phyloP scores from a whole-genome alignment of 1,140 invertebrate genomes.

The Pogonus chalceus region DNA sequence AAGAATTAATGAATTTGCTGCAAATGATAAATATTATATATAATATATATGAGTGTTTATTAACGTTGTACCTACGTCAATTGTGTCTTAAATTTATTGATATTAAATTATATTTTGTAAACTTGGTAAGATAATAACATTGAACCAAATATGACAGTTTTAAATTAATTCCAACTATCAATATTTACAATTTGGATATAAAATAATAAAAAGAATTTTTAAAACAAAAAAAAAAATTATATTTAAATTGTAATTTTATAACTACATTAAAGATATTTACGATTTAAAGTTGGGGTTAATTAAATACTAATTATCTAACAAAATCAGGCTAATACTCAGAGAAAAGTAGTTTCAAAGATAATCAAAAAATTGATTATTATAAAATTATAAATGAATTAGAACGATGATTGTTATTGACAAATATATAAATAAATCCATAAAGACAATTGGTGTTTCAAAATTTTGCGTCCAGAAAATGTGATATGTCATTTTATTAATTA shows the following conservation, averaged over 20 bases:
- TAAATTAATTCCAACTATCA: too few species aligned
- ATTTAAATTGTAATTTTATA: too few species aligned
- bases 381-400: not conserved
- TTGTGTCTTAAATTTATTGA: not conserved
- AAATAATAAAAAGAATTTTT: too few species aligned
- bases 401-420: not conserved
- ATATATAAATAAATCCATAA: not conserved
- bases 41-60: not conserved
- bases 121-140: not conserved
- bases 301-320: too few species aligned
- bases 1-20: not conserved
- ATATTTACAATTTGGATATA: too few species aligned
- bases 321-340: not conserved
- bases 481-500: slow-evolving; percentile 1
- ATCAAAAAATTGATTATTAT: not conserved
- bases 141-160: not conserved
- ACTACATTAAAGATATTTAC: too few species aligned
- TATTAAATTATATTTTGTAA: not conserved
- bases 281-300: too few species aligned
- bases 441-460: slow-evolving; percentile 4
- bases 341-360: too few species aligned
- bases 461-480: slow-evolving; percentile 2
- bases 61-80: slow-evolving; percentile 3
- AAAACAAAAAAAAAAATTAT: too few species aligned
- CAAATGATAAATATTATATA: not conserved